Base-by-base conservation (phyloP, 2,888 invertebrate species). In the Temnothorax rugatulus region DNA sequence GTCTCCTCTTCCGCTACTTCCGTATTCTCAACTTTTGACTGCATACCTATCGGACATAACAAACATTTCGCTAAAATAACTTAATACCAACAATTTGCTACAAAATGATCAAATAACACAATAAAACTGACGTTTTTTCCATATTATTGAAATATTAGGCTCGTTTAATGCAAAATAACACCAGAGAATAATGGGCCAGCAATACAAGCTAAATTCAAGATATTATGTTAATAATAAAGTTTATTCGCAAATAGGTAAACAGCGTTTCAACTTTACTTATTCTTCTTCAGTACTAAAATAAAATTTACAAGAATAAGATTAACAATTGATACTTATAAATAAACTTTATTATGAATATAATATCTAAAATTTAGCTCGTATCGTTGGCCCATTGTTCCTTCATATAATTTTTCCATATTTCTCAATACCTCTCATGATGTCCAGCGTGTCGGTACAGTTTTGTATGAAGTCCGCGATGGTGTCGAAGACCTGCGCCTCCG, bases 401-500 rank as follows among this genome's bases (percentile, higher is more conserved):
- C 29, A 7, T 34, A 7, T 34, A 5, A 34, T 7, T 52, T 8
- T 63, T 34, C 4, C 15, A 4, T 41, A 8, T 47, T 15, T 4
- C 13, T 44, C 11, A 21, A 50, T 91, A 94, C 94, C 93, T 88
- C 94, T 92, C 92, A 94, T 95, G 82, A 93, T 92, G 68, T 96
- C 96, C 5, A 97, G 95, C 7, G 96, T 96, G 91, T 97, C 96
- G 38, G 96, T 95, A 93, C 97, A 97, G 47, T 96, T 96, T 89
- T 96, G 96, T 91, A 96, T 96, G 95, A 97, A 97, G 94, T 96
- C 96, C 57, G 96, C 95, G 79, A 97, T 93, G 0, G 96, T 96
- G 83, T 96, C 96, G 90, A 97, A 96, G 21, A 96, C 95, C 90
- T 96, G 96, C 76, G 95, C 84, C 52, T 93, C 92, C 0, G 94